phyloP scores from a whole-genome alignment of 2,888 invertebrate species.

The Eupithecia centaureata region DNA sequence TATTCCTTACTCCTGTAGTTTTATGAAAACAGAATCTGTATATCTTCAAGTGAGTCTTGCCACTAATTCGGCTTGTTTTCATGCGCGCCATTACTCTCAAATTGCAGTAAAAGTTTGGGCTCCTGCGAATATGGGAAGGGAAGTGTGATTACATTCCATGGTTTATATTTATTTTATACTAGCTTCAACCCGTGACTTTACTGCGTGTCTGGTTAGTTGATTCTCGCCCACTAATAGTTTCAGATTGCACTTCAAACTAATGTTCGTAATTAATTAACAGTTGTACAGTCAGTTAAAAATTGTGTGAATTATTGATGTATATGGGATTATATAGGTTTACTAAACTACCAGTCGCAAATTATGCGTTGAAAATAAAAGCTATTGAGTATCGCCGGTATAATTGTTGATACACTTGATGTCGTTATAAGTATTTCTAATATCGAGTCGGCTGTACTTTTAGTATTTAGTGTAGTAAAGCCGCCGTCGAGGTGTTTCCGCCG shows the following conservation, averaged over 20 bases:
- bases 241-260: not conserved
- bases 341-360: not conserved
- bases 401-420: too few species aligned
- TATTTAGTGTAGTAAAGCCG: constrained; percentile 13
- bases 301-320: not conserved
- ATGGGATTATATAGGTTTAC: too few species aligned
- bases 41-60: not conserved
- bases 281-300: too few species aligned
- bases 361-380: not conserved
- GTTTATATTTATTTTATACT: constrained; percentile 18
- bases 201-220: not conserved
- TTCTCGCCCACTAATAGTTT: not conserved
- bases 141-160: constrained; percentile 28
- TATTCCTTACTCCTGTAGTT: not conserved
- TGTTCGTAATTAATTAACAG: not conserved
- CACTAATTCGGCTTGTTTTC: constrained; percentile 15
- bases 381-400: too few species aligned
- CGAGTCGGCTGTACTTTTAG: not conserved
- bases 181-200: not conserved
- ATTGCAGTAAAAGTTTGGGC: constrained; percentile 19
- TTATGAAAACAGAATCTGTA: not conserved
- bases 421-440: too few species aligned
- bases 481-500: constrained; percentile 58
- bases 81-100: constrained; percentile 18
- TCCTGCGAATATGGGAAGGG: constrained; percentile 27